Evolutionary conservation across 2,888 invertebrate genomes (phyloP), one percentile per base, ranked within the genome.

Genomic region (Erebia aethiops): DNA sequence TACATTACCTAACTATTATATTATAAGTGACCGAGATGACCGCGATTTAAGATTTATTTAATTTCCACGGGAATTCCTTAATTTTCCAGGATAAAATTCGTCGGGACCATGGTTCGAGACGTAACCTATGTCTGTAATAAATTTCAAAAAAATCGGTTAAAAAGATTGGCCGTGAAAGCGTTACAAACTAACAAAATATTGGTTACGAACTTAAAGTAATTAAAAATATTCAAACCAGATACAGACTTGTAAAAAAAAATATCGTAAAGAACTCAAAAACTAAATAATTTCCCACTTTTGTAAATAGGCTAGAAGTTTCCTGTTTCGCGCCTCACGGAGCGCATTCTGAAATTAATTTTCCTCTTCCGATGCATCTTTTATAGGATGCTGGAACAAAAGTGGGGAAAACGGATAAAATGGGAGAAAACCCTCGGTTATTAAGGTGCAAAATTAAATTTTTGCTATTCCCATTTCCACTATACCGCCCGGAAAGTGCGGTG

Each of bases 301-400:
- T 73, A 73, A 76, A 77, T 73, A 75, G 73, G 74, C 73, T 73
- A 77, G 74, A 75, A 57, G 69, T 69, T 71, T 81, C 79, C 79
- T 81, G 86, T 83, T 84, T 80, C 82, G 81, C 77, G 76, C 79
- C 77, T 78, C 76, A 79, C 73, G 71, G 69, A 71, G 75, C 83
- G 89, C 90, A 90, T 90, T 90, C 87, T 89, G 82, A 84, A 88
- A 89, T 90, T 91, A 91, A 91, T 91, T 91, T 90, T 91, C 91
- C 91, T 84, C 87, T 90, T 90, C 90, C 90, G 78, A 86, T 87
- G 89, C 89, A 88, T 87, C 89, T 90, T 91, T 91, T 89, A 90
- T 89, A 84, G 87, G 86, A 89, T 88, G 88, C 87, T 85, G 82
- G 83, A 84, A 87, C 83, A 86, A 87, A 88, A 86, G 82, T 87